These are phyloP conservation scores for Eptatretus burgeri DNA, from an alignment of 2,113 vertebrate genomes.

Conservation along the genomic window DNA sequence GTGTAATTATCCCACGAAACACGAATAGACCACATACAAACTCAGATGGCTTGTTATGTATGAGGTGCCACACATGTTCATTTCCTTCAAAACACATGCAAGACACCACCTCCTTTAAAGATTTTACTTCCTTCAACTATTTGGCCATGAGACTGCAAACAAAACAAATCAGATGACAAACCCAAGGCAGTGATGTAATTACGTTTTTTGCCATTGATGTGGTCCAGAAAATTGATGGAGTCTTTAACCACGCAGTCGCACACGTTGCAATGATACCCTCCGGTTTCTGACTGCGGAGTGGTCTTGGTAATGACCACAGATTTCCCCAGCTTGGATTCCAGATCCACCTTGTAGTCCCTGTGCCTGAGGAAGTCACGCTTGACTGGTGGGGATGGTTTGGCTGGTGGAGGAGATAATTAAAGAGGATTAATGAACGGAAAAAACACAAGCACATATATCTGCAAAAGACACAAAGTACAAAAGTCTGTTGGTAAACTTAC, in stretches of 20 bases:
- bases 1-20: no score
- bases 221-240: constrained; percentile 93
- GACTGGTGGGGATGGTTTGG: constrained; percentile 15
- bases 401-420: no score
- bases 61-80: no score
- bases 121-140: constrained; percentile 9
- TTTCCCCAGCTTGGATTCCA: constrained; percentile 94
- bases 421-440: no score
- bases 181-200: constrained; percentile 15
- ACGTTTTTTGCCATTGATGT: constrained; percentile 99
- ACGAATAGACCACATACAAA: no score
- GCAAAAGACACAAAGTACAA: no score
- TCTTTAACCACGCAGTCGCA: constrained; percentile 99
- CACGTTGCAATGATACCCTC: constrained; percentile 94
- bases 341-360: constrained; percentile 90
- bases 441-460: no score
- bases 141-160: constrained; percentile 1
- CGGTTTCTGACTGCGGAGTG: constrained; percentile 90
- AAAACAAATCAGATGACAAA: not conserved
- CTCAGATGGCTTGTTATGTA: no score
- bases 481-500: no score
- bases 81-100: no score
- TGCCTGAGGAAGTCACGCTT: constrained; percentile 76
- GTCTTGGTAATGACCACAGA: constrained; percentile 96
- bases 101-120: constrained; percentile 9